Percentiles rank a stretch among this genome's conserved stretches.
Conservation (phyloP, 2,797 vertebrate genomes). For the Urosaurus nigricauda region DNA sequence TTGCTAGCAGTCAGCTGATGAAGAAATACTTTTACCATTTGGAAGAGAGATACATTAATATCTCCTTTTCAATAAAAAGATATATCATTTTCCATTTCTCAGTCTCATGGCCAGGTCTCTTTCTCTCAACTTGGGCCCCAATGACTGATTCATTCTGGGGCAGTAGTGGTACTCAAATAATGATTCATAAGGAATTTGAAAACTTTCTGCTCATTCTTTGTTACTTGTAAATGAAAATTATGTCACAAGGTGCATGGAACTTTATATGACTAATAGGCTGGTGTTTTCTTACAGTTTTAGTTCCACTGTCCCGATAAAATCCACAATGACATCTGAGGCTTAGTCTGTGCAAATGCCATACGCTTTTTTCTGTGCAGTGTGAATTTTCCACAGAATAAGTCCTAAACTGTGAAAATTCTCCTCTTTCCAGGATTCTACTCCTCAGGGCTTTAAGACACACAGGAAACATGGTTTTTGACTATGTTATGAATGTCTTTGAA, state of each 20-base stretch:
- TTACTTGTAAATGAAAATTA: not conserved
- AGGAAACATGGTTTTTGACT: too few relatives aligned
- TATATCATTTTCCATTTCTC: not conserved
- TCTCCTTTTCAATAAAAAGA: not conserved
- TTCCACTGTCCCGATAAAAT: not conserved
- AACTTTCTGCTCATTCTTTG: not conserved
- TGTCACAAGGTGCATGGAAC: not conserved
- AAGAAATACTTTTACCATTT: not conserved
- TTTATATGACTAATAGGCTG: not conserved
- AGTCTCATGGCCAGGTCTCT: not conserved
- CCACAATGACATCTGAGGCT: not conserved
- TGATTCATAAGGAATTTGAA: too few relatives aligned
- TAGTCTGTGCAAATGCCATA: too few relatives aligned
- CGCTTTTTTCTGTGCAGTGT: too few relatives aligned
- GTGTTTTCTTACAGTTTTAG: not conserved
- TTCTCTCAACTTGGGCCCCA: not conserved
- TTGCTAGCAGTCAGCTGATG: not conserved
- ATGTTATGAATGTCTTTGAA: too few relatives aligned
- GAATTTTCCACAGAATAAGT: too few relatives aligned
- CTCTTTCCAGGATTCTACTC: too few relatives aligned
- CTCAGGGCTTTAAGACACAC: too few relatives aligned
- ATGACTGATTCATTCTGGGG: not conserved
- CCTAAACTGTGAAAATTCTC: too few relatives aligned
- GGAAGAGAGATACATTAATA: not conserved
- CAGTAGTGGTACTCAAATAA: not conserved